These are phyloP conservation scores for Plumapathes pennacea DNA, from an alignment of 92 coral and sea anemone genomes.

Conservation along the genomic window DNA sequence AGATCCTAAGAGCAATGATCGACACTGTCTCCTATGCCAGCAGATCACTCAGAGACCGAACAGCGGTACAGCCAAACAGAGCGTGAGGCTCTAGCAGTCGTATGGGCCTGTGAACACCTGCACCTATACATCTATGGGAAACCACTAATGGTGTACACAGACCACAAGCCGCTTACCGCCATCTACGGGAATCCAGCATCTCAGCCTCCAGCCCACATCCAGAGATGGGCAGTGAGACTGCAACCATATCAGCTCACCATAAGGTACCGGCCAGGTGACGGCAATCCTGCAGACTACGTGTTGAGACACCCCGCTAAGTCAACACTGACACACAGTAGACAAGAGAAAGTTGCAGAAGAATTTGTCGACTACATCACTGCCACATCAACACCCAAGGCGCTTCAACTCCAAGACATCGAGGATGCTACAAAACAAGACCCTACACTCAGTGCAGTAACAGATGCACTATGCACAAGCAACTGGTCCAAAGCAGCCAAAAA, in stretches of 20 bases:
- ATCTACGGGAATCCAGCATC: slow-evolving; percentile 26
- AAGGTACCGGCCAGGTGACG: no score
- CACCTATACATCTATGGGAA: slow-evolving; percentile 40
- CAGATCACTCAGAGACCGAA: slow-evolving; percentile 17
- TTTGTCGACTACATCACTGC: no score
- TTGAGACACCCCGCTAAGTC: no score
- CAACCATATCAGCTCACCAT: no score
- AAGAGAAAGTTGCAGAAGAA: no score
- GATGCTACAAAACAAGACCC: slow-evolving; percentile 36
- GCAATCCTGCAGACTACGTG: no score
- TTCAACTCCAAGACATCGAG: slow-evolving; percentile 46
- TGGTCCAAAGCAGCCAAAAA: slow-evolving; percentile 37
- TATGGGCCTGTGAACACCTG: slow-evolving; percentile 32
- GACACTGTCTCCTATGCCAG: slow-evolving; percentile 28
- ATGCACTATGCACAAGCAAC: slow-evolving; percentile 28
- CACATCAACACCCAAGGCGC: no score
- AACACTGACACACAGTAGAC: no score
- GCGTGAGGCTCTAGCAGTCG: slow-evolving; percentile 29
- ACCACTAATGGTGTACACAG: slow-evolving; percentile 24
- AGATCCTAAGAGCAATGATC: background rate
- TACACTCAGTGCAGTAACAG: slow-evolving; percentile 12
- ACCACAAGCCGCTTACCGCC: slow-evolving; percentile 37
- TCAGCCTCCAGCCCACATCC: slow-evolving; percentile 23
- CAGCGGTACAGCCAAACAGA: slow-evolving; percentile 44
- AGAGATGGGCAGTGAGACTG: no score